These are phyloP conservation scores for Procambarus clarkii DNA, from an alignment of 1,140 invertebrate genomes.

Conservation along the genomic window DNA sequence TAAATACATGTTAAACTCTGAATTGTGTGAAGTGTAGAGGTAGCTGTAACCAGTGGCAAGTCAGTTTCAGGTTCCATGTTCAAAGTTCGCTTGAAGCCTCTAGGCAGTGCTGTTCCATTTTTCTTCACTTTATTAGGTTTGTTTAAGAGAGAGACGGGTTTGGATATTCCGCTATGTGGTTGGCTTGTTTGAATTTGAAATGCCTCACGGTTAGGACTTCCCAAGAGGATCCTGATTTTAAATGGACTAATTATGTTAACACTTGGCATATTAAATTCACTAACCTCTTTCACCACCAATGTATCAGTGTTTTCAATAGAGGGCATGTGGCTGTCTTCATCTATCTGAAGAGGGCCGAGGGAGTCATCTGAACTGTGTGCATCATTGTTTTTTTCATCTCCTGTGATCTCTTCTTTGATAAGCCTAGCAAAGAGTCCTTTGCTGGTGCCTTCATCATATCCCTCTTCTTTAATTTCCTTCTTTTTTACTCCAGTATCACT, in stretches of 20 bases:
- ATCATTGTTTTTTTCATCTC: slow-evolving; percentile 31
- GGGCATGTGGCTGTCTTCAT: slow-evolving; percentile 32
- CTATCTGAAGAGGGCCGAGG: slow-evolving; percentile 49
- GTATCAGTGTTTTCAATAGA: slow-evolving; percentile 10
- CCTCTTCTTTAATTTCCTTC: neutral
- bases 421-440: slow-evolving; percentile 58
- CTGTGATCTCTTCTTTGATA: slow-evolving; percentile 45
- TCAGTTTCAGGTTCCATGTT: neutral
- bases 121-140: neutral
- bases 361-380: slow-evolving; percentile 49
- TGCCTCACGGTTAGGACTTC: slow-evolving; percentile 25
- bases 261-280: slow-evolving; percentile 33
- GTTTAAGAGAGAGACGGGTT: neutral
- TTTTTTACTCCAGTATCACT: neutral
- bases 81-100: neutral
- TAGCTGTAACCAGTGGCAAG: neutral
- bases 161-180: neutral
- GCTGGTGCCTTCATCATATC: neutral
- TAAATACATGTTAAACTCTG: slow-evolving; percentile 50
- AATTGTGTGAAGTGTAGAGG: neutral
- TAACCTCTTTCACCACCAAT: neutral
- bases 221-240: slow-evolving; percentile 55
- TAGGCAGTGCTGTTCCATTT: neutral
- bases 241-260: slow-evolving; percentile 64
- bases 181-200: slow-evolving; percentile 9